Evolutionary conservation across 2,888 invertebrate genomes (phyloP), one percentile per base, ranked within the genome.

Genomic region (Desoria tigrina): DNA sequence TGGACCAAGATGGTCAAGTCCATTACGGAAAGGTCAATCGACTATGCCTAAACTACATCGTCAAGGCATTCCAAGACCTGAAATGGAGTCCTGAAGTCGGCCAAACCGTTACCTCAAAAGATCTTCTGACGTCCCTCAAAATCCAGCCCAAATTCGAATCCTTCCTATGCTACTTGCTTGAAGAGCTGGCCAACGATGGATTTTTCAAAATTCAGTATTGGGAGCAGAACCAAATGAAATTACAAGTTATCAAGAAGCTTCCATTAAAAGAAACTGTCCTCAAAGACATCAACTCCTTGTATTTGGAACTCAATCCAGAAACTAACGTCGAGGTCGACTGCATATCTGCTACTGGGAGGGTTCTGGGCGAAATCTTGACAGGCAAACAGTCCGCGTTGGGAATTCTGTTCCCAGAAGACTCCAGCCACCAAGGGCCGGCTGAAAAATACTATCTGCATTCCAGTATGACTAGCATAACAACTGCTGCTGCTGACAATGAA

Each of bases 371-470:
- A 11, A 55, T 64, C 7, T 45, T 64, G 9, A 27, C n/a, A 27
- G 60, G 60, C 9, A 45, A 16, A 3, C 42, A 64, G 28, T 54
- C 54, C 24, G 24, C 60, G 1, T 26, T 64, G 7, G 23, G 24
- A 2, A 16, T 60, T 11, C 53, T 64, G 6, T 64, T 64, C 21
- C 64, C 64, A 16, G 63, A 63, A 27, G 58, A 57, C 23, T 49
- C 37, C 7, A 58, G 42, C 21, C 28, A 59, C 7, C 28, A 53
- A 2, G 49, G 24, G 21, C 50, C 51, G 18, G 51, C 53, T 24
- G 60, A 60, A 14, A 28, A 42, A 9, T 64, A 59, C 23, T 59
- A 45, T 9, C 14, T 2, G 6, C 1, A 21, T 2, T 59, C 54
- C 21, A 42, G 45, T 21, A 27, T 60, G 1, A 7, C 18, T 4